Conservation (phyloP, 1,140 invertebrate genomes). For the Macrocentrus cingulum region DNA sequence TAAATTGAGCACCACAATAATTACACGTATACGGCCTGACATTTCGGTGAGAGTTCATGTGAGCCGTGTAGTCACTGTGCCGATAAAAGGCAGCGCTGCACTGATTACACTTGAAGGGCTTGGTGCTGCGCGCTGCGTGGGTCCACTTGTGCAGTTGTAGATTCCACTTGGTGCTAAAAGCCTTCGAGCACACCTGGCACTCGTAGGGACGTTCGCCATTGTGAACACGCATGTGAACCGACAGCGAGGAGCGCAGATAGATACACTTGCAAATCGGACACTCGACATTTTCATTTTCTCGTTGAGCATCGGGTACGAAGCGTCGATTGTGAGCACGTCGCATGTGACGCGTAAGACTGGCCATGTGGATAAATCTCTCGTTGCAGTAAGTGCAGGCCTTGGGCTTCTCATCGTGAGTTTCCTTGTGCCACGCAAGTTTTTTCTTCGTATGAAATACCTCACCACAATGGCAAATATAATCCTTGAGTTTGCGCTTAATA, state of each 20-base stretch:
- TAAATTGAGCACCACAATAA: constrained; percentile 91
- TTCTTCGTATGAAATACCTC: constrained; percentile 79
- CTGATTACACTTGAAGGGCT: constrained; percentile 82
- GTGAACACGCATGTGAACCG: constrained; percentile 79
- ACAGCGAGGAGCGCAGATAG: constrained; percentile 75
- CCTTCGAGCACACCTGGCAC: constrained; percentile 81
- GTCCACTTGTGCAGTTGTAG: constrained; percentile 86
- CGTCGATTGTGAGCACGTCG: constrained; percentile 75
- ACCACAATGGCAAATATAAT: constrained; percentile 80
- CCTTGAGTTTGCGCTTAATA: constrained; percentile 69
- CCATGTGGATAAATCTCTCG: constrained; percentile 80
- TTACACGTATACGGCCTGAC: constrained; percentile 86
- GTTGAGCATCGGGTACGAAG: constrained; percentile 67
- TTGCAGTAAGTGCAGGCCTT: constrained; percentile 81
- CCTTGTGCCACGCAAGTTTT: constrained; percentile 81
- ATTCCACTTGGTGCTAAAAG: constrained; percentile 87
- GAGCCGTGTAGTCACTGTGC: constrained; percentile 76
- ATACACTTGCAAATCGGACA: constrained; percentile 80
- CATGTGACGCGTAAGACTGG: constrained; percentile 81
- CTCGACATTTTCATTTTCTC: constrained; percentile 70
- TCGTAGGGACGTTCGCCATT: constrained; percentile 72
- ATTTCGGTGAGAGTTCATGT: constrained; percentile 81
- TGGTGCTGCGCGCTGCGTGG: constrained; percentile 78
- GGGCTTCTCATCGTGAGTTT: constrained; percentile 79
- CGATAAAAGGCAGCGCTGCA: constrained; percentile 82